phyloP scores from a whole-genome alignment of 2,888 invertebrate species.

The Tetranychus truncatus region DNA sequence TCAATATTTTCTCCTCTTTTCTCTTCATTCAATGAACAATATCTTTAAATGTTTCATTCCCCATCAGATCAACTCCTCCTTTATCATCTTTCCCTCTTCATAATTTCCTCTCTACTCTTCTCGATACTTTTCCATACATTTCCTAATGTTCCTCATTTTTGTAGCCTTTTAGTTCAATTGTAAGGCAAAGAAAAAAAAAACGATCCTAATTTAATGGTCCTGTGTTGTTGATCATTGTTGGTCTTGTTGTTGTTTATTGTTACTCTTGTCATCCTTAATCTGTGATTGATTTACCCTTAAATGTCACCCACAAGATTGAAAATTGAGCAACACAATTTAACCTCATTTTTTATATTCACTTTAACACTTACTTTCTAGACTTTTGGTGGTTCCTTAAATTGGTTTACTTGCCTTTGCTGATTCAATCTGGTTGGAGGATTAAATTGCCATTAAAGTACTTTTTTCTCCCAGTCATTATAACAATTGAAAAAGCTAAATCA shows the following conservation, averaged over 20 bases:
- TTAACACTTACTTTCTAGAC: too few relatives aligned
- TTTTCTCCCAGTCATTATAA: too few relatives aligned
- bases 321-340: background rate
- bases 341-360: too few relatives aligned
- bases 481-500: too few relatives aligned
- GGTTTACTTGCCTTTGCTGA: too few relatives aligned
- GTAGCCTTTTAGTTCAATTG: background rate
- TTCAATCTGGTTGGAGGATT: too few relatives aligned
- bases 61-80: background rate
- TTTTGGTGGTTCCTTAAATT: too few relatives aligned
- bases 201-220: background rate
- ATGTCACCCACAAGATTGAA: background rate
- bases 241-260: background rate
- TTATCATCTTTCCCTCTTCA: background rate
- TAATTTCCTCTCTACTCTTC: background rate
- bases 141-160: background rate
- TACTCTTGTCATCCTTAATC: background rate
- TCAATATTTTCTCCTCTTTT: background rate
- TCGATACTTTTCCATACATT: background rate
- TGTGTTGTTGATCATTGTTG: background rate
- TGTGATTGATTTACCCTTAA: constrained; percentile 4
- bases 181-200: background rate
- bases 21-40: background rate
- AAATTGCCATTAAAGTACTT: too few relatives aligned
- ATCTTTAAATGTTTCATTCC: background rate